Conservation (phyloP, 2,113 vertebrate genomes). For the Phocoena sinus region DNA sequence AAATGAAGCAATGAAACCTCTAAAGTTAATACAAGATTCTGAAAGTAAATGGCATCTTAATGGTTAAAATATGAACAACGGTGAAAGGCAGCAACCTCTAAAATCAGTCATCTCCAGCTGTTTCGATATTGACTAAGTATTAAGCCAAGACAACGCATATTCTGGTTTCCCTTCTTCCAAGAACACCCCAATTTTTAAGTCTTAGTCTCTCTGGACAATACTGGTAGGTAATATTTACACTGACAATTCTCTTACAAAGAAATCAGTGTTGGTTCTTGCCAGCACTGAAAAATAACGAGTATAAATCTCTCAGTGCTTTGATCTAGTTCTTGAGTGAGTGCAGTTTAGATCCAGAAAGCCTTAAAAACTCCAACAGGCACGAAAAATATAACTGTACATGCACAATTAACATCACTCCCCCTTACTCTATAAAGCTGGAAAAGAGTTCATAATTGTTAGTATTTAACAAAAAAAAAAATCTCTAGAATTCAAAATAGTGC, state of each 20-base stretch:
- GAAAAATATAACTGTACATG: constrained; percentile 68
- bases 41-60: not conserved
- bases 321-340: constrained; percentile 59
- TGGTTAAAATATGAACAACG: not conserved
- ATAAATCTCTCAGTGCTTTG: constrained; percentile 30
- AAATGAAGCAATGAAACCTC: not conserved
- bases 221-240: constrained; percentile 22
- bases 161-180: not conserved
- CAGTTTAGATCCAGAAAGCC: constrained; percentile 57
- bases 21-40: not conserved
- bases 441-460: constrained; percentile 71
- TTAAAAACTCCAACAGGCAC: constrained; percentile 32
- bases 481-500: constrained; percentile 73
- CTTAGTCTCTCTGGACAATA: constrained; percentile 47
- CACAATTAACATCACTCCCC: constrained; percentile 56
- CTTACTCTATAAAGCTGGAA: constrained; percentile 63
- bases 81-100: not conserved
- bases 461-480: constrained; percentile 70
- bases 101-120: not conserved
- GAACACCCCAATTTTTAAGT: not conserved
- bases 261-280: constrained; percentile 6
- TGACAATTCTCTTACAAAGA: constrained; percentile 29
- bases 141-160: not conserved
- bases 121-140: not conserved
- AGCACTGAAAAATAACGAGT: constrained; percentile 8